Conservation (phyloP, 2,888 invertebrate genomes). For the Erpobdella octoculata region DNA sequence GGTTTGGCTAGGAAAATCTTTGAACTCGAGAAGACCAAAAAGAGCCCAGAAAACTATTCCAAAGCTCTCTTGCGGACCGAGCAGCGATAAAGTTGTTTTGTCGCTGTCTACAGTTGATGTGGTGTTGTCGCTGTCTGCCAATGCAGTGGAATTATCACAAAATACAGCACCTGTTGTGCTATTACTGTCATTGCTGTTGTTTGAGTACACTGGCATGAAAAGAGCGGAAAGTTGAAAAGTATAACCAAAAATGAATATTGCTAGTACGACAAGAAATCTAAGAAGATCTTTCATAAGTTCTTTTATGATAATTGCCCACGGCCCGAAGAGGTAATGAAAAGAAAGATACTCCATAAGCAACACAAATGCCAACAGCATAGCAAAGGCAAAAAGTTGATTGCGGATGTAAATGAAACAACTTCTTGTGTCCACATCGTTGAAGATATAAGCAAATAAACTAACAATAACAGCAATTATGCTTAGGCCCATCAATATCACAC, state of each 20-base stretch:
- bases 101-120: background rate
- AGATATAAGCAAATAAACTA: conserved; percentile 66
- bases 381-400: conserved; percentile 91
- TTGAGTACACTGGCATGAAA: conserved; percentile 64
- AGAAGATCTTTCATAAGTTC: conserved; percentile 67
- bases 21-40: conserved; percentile 77
- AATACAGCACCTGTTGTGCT: too few species aligned
- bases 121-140: background rate
- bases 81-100: background rate
- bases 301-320: conserved; percentile 99
- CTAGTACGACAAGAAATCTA: conserved; percentile 86
- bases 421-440: conserved; percentile 58
- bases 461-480: conserved; percentile 57
- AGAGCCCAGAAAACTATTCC: conserved; percentile 96
- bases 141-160: too few species aligned
- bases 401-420: conserved; percentile 69
- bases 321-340: conserved; percentile 97
- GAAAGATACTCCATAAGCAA: conserved; percentile 89
- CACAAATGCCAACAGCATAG: conserved; percentile 88
- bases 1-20: conserved; percentile 56
- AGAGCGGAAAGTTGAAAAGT: conserved; percentile 65
- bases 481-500: conserved; percentile 68
- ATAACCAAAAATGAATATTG: conserved; percentile 96
- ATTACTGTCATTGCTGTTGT: background rate
- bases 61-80: conserved; percentile 62